Base-by-base conservation (phyloP, 2,888 invertebrate species). In the Eurois occulta region DNA sequence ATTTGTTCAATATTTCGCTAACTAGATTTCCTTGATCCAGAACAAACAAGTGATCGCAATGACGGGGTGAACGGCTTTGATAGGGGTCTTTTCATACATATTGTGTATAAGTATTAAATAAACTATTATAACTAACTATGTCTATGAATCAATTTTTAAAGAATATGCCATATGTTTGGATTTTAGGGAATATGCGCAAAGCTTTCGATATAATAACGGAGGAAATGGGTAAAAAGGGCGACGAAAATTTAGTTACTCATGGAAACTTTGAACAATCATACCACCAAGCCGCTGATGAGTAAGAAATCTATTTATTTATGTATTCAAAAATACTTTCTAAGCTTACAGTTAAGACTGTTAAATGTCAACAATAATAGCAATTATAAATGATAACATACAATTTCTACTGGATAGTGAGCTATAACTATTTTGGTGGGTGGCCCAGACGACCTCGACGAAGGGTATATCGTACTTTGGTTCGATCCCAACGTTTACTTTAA, bases 251-350 rank as follows among this genome's bases (percentile, higher is more conserved):
- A 48, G 35, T 95, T 43, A 76, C 86, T 0, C 89, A 94, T 79
- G 95, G 94, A 41, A 94, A 95, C 87, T 95, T 92, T 81, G 82
- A 85, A 3, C 92, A 94, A 84, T 92, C 91, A 1, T 95, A 93
- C 81, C 72, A 69, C 3, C 92, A 94, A 75, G 96, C 88, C 55
- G 92, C 93, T 7, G 88, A 94, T n/a, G 92, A 92, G 96, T 96
- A 91, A 92, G 92, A 69, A 43, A 60, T n/a, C 24, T 67, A 71
- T 48, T 55, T 60, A 60, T 62, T 62, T 32, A 60, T 32, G 60
- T 32, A 60, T 18, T 60, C 2, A 18, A 60, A 58, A 32, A 32
- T 28, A 32, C 28, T 32, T 18, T 60, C 16, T 32, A 28, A 60
- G 28, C 11, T 55, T n/a, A n/a, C 55, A 13, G 55, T 24, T n/a